Percentiles rank a stretch among this genome's conserved stretches.
These are phyloP conservation scores for Elegia similella DNA, from an alignment of 2,888 invertebrate species.

Conservation along the genomic window DNA sequence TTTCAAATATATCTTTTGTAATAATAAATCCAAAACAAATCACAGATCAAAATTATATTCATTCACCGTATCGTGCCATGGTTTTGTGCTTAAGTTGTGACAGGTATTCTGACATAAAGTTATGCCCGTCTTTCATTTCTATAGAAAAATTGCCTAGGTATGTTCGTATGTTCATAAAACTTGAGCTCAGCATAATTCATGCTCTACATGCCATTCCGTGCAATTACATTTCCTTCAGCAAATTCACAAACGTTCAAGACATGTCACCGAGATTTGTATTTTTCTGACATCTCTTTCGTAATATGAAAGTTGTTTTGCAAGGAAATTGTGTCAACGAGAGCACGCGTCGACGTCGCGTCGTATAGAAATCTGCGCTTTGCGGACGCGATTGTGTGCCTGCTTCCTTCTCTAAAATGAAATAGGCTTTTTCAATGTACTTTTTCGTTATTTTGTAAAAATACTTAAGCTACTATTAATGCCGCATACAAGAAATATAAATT, in stretches of 20 bases:
- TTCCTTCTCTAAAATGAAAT: not conserved
- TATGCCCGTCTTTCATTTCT: not conserved
- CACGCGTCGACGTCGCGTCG: slow-evolving; percentile 21
- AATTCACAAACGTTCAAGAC: slow-evolving; percentile 28
- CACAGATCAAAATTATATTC: no score
- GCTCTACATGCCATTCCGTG: not conserved
- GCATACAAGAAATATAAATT: no score
- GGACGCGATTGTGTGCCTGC: slow-evolving; percentile 3
- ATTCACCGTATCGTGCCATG: no score
- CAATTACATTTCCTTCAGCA: slow-evolving; percentile 16
- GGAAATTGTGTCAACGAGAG: slow-evolving; percentile 53
- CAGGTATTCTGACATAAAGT: no score
- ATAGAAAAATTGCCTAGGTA: not conserved
- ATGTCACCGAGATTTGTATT: slow-evolving; percentile 33
- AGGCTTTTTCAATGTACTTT: no score
- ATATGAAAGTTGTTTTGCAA: slow-evolving; percentile 46
- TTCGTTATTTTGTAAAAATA: no score
- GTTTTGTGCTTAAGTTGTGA: no score
- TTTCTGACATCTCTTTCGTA: slow-evolving; percentile 39
- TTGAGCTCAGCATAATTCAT: not conserved
- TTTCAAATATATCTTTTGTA: no score
- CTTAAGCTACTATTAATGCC: no score
- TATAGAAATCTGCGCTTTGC: slow-evolving; percentile 8
- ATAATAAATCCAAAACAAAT: no score
- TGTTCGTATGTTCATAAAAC: not conserved